Evolutionary conservation across 2,888 invertebrate genomes (phyloP).

Genomic region (Heliconius aoede): DNA sequence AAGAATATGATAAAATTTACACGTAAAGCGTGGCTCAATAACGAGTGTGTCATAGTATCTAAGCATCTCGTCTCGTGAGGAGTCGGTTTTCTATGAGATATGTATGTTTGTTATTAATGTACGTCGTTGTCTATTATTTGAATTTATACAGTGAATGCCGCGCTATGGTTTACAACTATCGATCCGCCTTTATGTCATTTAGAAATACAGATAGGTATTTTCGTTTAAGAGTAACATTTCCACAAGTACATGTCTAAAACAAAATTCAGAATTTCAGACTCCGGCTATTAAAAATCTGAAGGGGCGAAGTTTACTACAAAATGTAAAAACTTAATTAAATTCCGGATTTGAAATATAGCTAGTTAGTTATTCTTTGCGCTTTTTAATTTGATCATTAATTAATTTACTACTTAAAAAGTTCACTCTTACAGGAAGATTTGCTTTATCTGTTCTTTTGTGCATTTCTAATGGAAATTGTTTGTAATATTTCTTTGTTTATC

Average conservation of each 20-base stretch:
- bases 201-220: neutral
- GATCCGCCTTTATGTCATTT: neutral
- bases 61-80: neutral
- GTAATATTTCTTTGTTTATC: slow-evolving; percentile 3
- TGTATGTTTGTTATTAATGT: neutral
- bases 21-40: neutral
- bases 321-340: slow-evolving; percentile 14
- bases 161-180: neutral
- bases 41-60: neutral
- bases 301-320: neutral
- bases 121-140: slow-evolving; percentile 14
- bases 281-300: neutral
- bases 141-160: neutral
- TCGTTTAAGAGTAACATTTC: too few relatives aligned
- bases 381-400: slow-evolving; percentile 7
- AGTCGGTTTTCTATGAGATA: slow-evolving; percentile 14
- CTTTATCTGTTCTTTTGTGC: neutral
- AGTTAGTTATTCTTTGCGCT: slow-evolving; percentile 15
- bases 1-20: neutral
- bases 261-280: neutral
- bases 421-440: neutral
- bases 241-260: neutral
- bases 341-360: slow-evolving; percentile 12
- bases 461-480: neutral
- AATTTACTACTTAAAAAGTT: slow-evolving; percentile 16